Conservation (phyloP, 1,140 invertebrate genomes). For the Notospermus geniculatus region DNA sequence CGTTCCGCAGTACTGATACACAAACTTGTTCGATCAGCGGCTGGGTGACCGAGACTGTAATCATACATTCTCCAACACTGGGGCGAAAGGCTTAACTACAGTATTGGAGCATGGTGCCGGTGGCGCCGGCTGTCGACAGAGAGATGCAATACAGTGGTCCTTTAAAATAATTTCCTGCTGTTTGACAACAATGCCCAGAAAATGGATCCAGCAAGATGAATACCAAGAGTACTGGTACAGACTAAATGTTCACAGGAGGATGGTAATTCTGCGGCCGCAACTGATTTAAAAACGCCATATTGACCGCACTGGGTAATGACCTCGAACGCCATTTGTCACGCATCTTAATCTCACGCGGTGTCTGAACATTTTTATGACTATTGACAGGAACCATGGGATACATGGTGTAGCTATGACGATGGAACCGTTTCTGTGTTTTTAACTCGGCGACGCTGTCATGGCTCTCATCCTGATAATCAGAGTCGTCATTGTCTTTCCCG, state of each 20-base stretch:
- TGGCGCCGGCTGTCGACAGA: no score
- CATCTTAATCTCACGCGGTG: constrained; percentile 8
- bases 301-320: not conserved
- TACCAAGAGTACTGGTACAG: not conserved
- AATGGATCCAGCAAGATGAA: no score
- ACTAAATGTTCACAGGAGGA: not conserved
- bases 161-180: no score
- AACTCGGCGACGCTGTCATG: constrained; percentile 5
- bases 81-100: no score
- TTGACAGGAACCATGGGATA: not conserved
- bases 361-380: constrained; percentile 7
- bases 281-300: not conserved
- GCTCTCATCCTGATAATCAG: constrained; percentile 1
- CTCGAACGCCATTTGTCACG: not conserved
- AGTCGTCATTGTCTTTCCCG: not conserved
- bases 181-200: no score
- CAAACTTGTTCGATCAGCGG: no score
- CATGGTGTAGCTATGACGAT: not conserved
- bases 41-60: no score
- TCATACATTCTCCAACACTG: no score
- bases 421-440: constrained; percentile 2
- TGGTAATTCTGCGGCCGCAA: not conserved
- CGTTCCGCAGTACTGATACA: no score
- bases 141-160: no score
- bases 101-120: no score